phyloP scores from a whole-genome alignment of 2,888 invertebrate species.

The Pyrrhopygopsis socrates region DNA sequence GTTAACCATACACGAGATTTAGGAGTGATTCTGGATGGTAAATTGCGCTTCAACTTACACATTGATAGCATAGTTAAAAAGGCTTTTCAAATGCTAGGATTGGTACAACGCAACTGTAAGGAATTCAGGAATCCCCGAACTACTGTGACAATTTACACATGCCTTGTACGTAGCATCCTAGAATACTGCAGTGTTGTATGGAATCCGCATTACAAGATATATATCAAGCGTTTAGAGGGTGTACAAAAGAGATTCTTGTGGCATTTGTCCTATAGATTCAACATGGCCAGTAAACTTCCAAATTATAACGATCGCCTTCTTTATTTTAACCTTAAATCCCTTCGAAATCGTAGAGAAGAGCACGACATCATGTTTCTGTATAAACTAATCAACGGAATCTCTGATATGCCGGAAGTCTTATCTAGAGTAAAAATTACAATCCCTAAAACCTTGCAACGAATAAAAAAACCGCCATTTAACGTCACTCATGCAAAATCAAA shows the following conservation, averaged over 20 bases:
- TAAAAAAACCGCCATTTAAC: background rate
- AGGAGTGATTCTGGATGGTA: background rate
- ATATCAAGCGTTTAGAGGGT: constrained; percentile 25
- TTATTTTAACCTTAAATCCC: background rate
- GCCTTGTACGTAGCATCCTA: background rate
- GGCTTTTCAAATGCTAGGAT: background rate
- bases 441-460: constrained; percentile 3
- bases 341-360: background rate
- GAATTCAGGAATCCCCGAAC: background rate
- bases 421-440: background rate
- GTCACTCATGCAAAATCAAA: background rate
- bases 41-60: background rate
- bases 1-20: background rate
- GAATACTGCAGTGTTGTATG: background rate
- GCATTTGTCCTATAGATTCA: constrained; percentile 4
- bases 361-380: constrained; percentile 2
- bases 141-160: background rate
- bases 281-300: background rate
- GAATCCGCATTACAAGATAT: constrained; percentile 15
- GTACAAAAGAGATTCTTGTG: constrained; percentile 32
- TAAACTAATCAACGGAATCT: constrained; percentile 1
- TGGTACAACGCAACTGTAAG: background rate
- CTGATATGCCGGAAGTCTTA: no score
- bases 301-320: constrained; percentile 4
- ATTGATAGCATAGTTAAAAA: background rate